Base-by-base conservation (phyloP, 2,888 invertebrate species). In the Heterodera filipjevi region DNA sequence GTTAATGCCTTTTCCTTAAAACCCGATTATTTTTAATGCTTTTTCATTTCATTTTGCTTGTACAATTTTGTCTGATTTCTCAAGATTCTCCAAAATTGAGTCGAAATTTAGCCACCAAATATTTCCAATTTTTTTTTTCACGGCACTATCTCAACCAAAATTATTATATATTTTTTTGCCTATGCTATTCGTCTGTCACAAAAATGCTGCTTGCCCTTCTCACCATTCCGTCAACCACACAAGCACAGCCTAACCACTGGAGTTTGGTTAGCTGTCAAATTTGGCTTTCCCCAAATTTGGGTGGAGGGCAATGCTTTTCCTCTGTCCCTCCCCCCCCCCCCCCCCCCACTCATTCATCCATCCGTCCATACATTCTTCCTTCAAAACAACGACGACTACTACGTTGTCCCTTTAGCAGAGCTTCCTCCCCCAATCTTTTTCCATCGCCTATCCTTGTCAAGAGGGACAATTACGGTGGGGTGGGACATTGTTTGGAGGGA, bases 201-300 rank as follows among this genome's bases (percentile, higher is more conserved):
- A 49, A 49, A 49, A 49, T 49, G 3, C 39, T 39, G 3, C 39
- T 49, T 49, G 46, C 19, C 16, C 49, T 0, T 14, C 49, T 16
- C 59, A 8, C 59, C n/a, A 27, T 22, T 6, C 27, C 59, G 3
- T 59, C 59, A 22, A 3, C 27, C 59, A 59, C 19, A 6, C 1
- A 16, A 6, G 53, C 53, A 59, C 59, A 59, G 49, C 49, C 49
- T 19, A 14, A 49, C 19, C 16, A 49, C 3, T 16, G 16, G 49
- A 49, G 59, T 59, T 59, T 59, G 59, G 59, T 27, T 59, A 59
- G 59, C 59, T 59, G 59, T 59, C 59, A 27, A 59, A 59, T 59
- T 59, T 59, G 59, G 59, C 59, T 59, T 59, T 27, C 59, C 59
- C 59, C 49, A 14, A 19, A 49, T 19, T 8, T n/a, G 8, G 27